phyloP scores from a whole-genome alignment of 1,140 invertebrate species.

The Penaeus japonicus region DNA sequence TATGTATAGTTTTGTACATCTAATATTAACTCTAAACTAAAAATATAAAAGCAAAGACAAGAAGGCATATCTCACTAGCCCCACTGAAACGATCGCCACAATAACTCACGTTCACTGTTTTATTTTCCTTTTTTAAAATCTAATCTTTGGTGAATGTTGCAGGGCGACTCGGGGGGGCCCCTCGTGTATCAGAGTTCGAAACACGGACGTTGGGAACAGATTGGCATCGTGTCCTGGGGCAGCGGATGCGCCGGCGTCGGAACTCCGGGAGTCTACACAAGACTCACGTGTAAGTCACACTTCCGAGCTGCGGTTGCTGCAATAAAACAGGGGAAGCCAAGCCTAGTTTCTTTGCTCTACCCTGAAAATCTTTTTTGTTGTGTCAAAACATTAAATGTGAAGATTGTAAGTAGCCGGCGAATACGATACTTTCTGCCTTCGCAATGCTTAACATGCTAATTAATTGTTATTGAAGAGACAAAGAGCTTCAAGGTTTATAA shows the following conservation, averaged over 20 bases:
- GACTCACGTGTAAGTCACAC: slow-evolving; percentile 68
- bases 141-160: slow-evolving; percentile 28
- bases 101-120: slow-evolving; percentile 24
- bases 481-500: too few relatives aligned
- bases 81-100: not conserved
- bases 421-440: too few relatives aligned
- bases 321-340: too few relatives aligned
- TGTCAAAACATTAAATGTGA: too few relatives aligned
- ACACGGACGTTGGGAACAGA: slow-evolving; percentile 50
- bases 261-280: slow-evolving; percentile 82
- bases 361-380: too few relatives aligned
- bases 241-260: slow-evolving; percentile 74
- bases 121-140: not conserved
- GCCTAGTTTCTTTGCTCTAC: too few relatives aligned
- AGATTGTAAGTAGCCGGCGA: too few relatives aligned
- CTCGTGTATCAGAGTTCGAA: slow-evolving; percentile 67
- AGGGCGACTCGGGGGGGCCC: slow-evolving; percentile 93
- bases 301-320: too few relatives aligned
- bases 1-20: too few relatives aligned
- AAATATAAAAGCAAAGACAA: not conserved
- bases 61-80: not conserved
- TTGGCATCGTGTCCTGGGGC: slow-evolving; percentile 66
- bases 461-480: too few relatives aligned
- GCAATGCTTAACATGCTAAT: too few relatives aligned
- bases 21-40: too few relatives aligned